These are phyloP conservation scores for Nomada flava DNA, from an alignment of 2,888 invertebrate species.

Conservation along the genomic window DNA sequence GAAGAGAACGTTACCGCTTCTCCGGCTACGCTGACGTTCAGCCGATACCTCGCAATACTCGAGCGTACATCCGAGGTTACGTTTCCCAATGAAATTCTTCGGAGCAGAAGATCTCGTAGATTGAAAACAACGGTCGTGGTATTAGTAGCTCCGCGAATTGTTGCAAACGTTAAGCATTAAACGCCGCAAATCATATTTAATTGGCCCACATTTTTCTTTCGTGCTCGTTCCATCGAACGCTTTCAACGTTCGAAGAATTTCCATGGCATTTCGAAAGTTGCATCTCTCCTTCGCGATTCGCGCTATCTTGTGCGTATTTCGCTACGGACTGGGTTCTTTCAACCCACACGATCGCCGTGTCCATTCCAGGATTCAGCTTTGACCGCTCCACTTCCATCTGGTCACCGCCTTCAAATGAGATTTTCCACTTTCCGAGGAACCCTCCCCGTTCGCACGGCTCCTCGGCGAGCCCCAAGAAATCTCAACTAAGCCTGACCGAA, in stretches of 20 bases:
- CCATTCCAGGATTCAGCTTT: conserved; percentile 71
- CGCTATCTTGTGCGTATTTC: not conserved
- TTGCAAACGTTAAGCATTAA: not conserved
- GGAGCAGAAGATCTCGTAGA: not conserved
- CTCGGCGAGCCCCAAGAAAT: conserved; percentile 33
- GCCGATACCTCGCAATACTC: conserved; percentile 51
- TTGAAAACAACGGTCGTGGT: conserved; percentile 8
- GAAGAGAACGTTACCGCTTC: conserved; percentile 59
- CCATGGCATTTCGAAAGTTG: not conserved
- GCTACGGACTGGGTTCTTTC: conserved; percentile 50
- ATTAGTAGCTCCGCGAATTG: no score
- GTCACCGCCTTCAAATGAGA: conserved; percentile 70
- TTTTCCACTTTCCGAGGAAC: conserved; percentile 61
- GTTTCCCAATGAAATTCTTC: conserved; percentile 40
- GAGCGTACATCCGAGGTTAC: conserved; percentile 35
- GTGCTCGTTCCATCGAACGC: no score
- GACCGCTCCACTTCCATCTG: conserved; percentile 68
- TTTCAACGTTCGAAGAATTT: not conserved
- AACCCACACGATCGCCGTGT: conserved; percentile 68
- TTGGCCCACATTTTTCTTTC: not conserved
- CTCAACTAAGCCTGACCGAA: conserved; percentile 23
- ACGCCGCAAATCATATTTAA: conserved; percentile 15
- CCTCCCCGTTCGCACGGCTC: conserved; percentile 22
- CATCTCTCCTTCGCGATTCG: not conserved
- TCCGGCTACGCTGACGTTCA: conserved; percentile 51